Evolutionary conservation across 2,888 invertebrate genomes (phyloP), one percentile per base, ranked within the genome.

Genomic region (Synergus itoensis): DNA sequence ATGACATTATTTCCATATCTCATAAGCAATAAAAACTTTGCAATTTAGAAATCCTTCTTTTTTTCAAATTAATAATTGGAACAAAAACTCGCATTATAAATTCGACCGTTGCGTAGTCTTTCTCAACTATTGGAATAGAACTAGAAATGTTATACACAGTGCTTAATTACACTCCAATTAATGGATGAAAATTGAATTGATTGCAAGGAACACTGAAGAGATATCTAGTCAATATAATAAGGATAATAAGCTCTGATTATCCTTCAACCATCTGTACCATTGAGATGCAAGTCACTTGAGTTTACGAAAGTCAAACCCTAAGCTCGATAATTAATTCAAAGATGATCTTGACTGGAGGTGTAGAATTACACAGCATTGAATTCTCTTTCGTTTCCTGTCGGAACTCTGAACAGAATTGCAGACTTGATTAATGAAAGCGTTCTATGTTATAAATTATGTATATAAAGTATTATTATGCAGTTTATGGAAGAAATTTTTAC

Each of bases 271-370:
- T 21, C 36, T 65, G 21, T 43, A 14, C 11, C 11, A 45, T 7
- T 67, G 45, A 67, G 18, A 18, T 43, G 67, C 11, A 65, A 41
- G 18, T 41, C 21, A 43, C 43, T 67, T 67, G 12, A 67, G 18
- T 43, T 67, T 67, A 43, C 43, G 43, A 67, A 21, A 67, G 21
- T 45, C 21, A 67, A 43, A 18, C 21, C 43, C 18, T 43, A 43
- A 40, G 45, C 18, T 45, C 4, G 67, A 43, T 67, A 67, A 67
- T 67, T 67, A 67, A 43, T 67, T 45, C 41, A 41, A 67, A 21
- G 18, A 4, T 18, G n/a, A n/a, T 41, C 43, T 67, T 5, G 14
- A 43, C 21, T 67, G 12, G 11, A 43, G 43, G 21, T 21, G 18
- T 21, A 8, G 43, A 67, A 67, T 45, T 67, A 21, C 67, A 43